Evolutionary conservation across 2,888 invertebrate species (phyloP).

Genomic region (Harpalus rubripes): DNA sequence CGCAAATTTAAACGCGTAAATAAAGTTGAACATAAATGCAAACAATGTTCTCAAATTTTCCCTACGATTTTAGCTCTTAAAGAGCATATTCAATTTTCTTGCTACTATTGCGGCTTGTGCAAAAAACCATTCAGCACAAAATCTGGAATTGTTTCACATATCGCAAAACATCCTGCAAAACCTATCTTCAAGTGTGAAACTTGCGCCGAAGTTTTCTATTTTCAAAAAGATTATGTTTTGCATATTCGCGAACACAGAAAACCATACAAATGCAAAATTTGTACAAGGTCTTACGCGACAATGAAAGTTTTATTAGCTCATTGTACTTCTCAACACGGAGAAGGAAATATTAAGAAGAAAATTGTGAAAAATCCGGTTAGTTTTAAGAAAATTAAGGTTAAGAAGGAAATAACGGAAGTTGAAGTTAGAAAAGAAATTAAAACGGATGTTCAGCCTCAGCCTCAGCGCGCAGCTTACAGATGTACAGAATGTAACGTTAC

Average conservation of each 20-base stretch:
- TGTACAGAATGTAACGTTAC: slow-evolving; percentile 58
- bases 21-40: not conserved
- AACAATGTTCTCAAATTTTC: slow-evolving; percentile 9
- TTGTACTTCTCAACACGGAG: not conserved
- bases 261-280: slow-evolving; percentile 53
- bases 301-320: slow-evolving; percentile 35
- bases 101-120: slow-evolving; percentile 82
- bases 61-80: not conserved
- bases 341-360: not conserved
- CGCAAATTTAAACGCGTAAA: not conserved
- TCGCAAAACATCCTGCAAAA: slow-evolving; percentile 51
- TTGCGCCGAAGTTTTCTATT: not conserved
- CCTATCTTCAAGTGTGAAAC: slow-evolving; percentile 46
- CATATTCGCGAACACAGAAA: slow-evolving; percentile 60
- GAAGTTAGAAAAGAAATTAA: not conserved
- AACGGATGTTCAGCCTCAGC: not conserved
- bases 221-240: slow-evolving; percentile 7
- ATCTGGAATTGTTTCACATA: slow-evolving; percentile 81
- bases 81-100: slow-evolving; percentile 50
- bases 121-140: slow-evolving; percentile 81
- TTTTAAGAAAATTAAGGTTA: slow-evolving; percentile 18
- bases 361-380: slow-evolving; percentile 21
- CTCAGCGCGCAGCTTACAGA: slow-evolving; percentile 16
- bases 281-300: slow-evolving; percentile 50
- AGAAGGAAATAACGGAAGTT: not conserved